Percentiles rank a stretch among this genome's conserved stretches.
Conservation (phyloP, 1,140 invertebrate genomes). For the Nasonia longicornis region DNA sequence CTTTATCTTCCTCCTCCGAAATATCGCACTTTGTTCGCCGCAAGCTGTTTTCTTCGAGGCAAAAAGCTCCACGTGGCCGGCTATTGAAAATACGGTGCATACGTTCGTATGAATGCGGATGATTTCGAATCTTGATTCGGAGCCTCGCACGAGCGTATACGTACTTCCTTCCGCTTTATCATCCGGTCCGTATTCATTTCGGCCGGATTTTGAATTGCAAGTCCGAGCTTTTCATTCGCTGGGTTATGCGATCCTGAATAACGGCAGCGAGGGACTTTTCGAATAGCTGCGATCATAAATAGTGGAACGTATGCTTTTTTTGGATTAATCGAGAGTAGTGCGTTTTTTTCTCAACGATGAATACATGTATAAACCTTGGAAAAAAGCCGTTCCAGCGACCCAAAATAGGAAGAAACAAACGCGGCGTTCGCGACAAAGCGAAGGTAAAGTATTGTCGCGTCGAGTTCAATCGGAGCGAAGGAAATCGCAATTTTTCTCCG, state of each 20-base stretch:
- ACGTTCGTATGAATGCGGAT: neutral
- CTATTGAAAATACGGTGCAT: neutral
- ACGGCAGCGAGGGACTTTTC: too few relatives aligned
- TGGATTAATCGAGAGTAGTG: neutral
- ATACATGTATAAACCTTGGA: neutral
- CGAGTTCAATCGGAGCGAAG: neutral
- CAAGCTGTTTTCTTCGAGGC: neutral
- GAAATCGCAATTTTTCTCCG: neutral
- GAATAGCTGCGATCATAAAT: neutral
- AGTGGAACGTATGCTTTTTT: neutral
- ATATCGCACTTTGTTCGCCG: too few relatives aligned
- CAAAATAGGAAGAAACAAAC: neutral
- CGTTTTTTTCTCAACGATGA: neutral
- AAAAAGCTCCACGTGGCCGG: neutral
- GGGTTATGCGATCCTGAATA: too few relatives aligned
- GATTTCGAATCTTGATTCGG: neutral
- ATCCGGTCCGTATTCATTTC: too few relatives aligned
- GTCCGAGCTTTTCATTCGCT: neutral
- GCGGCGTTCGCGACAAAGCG: neutral
- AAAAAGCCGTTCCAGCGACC: neutral
- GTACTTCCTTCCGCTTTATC: too few relatives aligned
- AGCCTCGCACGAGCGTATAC: too few relatives aligned
- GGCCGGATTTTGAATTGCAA: too few relatives aligned
- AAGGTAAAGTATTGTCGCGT: neutral
- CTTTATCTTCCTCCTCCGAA: too few relatives aligned